Evolutionary conservation across 1,140 invertebrate genomes (phyloP).

Genomic region (Drosophila teissieri): DNA sequence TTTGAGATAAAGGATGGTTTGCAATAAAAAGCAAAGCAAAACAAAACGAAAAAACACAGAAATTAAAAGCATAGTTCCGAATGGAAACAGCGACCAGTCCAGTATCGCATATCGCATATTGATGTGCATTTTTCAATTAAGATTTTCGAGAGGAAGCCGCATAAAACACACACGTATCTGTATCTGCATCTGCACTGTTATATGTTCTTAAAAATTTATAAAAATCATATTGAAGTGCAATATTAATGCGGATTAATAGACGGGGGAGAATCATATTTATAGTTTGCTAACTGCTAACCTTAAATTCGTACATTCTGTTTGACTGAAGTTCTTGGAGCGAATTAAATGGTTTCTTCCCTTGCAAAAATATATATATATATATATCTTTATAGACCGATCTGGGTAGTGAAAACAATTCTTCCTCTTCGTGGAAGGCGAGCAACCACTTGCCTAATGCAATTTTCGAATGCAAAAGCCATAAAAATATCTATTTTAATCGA

Average conservation of each 20-base stretch:
- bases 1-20: constrained; percentile 12
- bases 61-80: constrained; percentile 11
- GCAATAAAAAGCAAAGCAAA: background rate
- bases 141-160: constrained; percentile 11
- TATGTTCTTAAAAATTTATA: no score
- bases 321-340: no score
- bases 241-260: no score
- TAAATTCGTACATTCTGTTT: no score
- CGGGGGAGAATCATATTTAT: background rate
- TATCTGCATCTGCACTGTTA: background rate
- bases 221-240: no score
- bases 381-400: constrained; percentile 25
- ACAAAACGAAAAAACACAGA: background rate
- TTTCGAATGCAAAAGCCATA: constrained; percentile 62
- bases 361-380: fast-evolving
- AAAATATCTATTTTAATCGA: constrained; percentile 64
- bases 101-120: constrained; percentile 21
- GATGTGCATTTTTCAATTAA: constrained; percentile 47
- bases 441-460: constrained; percentile 52
- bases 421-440: background rate
- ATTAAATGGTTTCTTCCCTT: background rate
- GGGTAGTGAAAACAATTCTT: constrained; percentile 33
- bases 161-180: background rate
- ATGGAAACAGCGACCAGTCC: constrained; percentile 11
- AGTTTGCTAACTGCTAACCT: background rate